Evolutionary conservation across 2,797 vertebrate genomes (phyloP).

Genomic region (Bradypodion pumilum): DNA sequence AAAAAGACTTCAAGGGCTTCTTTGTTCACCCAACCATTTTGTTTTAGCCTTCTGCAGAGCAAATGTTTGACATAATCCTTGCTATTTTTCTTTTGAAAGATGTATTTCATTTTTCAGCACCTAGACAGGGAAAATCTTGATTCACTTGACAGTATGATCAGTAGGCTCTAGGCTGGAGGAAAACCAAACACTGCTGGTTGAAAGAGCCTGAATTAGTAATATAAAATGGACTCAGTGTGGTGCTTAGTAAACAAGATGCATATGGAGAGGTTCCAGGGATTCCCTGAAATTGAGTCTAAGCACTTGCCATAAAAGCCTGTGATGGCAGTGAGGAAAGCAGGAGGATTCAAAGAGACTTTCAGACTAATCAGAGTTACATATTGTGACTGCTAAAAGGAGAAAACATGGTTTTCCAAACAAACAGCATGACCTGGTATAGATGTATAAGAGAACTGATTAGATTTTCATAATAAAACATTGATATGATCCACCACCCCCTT

Average conservation of each 20-base stretch:
- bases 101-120: not conserved
- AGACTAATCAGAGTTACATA: not conserved
- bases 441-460: conserved; percentile 22
- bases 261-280: conserved; percentile 13
- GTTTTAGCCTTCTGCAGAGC: not conserved
- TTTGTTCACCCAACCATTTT: too few species aligned
- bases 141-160: not conserved
- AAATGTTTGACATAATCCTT: not conserved
- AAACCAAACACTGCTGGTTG: not conserved
- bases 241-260: not conserved
- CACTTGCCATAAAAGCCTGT: not conserved
- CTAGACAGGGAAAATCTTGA: not conserved
- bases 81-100: not conserved
- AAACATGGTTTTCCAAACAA: not conserved
- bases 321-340: not conserved
- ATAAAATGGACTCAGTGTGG: not conserved
- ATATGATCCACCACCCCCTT: not conserved
- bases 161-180: not conserved
- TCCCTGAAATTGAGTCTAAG: not conserved
- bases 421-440: not conserved
- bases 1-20: too few species aligned
- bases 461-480: not conserved
- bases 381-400: not conserved
- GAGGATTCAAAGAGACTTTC: not conserved
- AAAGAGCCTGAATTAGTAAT: not conserved